Conservation (phyloP, 2,797 vertebrate genomes). For the Vultur gryphus region DNA sequence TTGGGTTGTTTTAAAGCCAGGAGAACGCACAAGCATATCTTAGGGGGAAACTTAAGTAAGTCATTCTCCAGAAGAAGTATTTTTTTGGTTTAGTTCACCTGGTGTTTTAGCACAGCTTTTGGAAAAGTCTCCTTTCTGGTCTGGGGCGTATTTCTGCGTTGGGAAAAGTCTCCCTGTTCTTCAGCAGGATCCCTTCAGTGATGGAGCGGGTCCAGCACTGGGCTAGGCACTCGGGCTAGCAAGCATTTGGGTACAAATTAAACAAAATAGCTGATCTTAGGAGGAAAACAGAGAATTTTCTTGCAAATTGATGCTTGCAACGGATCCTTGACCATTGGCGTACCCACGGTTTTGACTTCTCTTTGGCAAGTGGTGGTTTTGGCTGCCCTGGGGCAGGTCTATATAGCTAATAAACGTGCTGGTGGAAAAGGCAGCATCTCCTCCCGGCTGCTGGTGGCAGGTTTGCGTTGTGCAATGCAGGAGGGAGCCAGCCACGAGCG, state of each 20-base stretch:
- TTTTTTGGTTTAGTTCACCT: background rate
- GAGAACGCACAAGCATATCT: accelerated
- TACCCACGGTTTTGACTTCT: accelerated
- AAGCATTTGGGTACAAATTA: accelerated
- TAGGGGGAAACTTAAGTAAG: background rate
- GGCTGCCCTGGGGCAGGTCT: background rate
- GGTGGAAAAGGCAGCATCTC: background rate
- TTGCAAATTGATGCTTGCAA: accelerated
- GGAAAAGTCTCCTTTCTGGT: background rate
- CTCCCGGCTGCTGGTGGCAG: background rate
- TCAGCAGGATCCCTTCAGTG: background rate
- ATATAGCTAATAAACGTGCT: accelerated
- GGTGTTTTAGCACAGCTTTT: background rate
- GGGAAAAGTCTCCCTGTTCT: background rate
- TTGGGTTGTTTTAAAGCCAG: background rate
- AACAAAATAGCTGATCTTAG: accelerated
- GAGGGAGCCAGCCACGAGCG: background rate
- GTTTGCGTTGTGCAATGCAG: background rate
- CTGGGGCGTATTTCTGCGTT: background rate
- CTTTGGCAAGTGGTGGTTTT: background rate
- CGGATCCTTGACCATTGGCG: accelerated
- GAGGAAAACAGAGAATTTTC: accelerated
- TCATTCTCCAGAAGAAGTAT: background rate
- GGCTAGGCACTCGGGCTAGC: background rate
- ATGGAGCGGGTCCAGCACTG: accelerated